Conservation (phyloP, 2,797 vertebrate species). For the Petrocephalus sullivani region DNA sequence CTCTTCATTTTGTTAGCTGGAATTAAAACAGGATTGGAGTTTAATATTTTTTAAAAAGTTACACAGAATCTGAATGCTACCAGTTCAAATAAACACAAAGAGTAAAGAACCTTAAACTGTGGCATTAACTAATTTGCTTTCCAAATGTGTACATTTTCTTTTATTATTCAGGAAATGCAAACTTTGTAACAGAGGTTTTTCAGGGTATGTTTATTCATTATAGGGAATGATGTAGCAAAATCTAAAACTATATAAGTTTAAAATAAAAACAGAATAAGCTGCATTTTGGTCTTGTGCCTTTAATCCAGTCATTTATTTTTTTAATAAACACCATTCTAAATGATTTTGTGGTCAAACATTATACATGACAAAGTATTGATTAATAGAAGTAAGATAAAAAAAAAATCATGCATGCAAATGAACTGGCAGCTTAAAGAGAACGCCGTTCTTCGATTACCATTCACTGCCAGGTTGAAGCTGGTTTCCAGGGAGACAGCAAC, state of each 20-base stretch:
- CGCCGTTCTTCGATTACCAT: slow-evolving; percentile 62
- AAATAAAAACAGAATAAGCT: neutral
- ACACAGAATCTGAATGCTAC: neutral
- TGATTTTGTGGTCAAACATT: neutral
- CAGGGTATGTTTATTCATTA: neutral
- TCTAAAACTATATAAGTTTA: neutral
- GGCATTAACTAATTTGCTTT: neutral
- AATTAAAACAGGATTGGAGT: neutral
- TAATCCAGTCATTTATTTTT: neutral
- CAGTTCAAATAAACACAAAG: neutral
- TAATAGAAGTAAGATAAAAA: neutral
- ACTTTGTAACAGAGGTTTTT: neutral
- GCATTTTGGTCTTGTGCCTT: neutral
- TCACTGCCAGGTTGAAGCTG: slow-evolving; percentile 62
- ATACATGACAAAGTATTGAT: slow-evolving; percentile 2
- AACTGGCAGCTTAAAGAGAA: slow-evolving; percentile 62
- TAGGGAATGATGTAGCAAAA: neutral
- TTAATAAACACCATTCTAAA: neutral
- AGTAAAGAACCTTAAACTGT: neutral
- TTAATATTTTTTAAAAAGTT: neutral
- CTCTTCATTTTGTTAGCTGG: neutral
- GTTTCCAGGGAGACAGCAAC: slow-evolving; percentile 79
- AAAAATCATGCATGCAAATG: slow-evolving; percentile 27
- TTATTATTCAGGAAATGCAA: neutral
- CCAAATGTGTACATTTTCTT: neutral